A percentile compares a stretch with the other conserved stretches of the same genome.
These are phyloP conservation scores for Lytechinus pictus DNA, from an alignment of 35 echinoderm and acorn worm genomes.

Conservation along the genomic window DNA sequence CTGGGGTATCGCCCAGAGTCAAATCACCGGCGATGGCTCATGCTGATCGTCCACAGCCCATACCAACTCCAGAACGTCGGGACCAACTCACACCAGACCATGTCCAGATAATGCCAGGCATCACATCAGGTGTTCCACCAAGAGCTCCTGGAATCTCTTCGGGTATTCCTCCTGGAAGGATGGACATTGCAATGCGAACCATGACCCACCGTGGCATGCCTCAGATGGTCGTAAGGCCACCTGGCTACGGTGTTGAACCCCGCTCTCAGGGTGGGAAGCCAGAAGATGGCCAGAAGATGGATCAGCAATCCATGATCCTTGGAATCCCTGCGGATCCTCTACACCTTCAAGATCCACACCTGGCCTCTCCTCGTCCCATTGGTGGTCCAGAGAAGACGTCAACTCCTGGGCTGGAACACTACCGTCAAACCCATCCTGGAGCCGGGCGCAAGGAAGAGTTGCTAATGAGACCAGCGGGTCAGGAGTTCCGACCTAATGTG, in stretches of 20 bases:
- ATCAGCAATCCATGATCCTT: constrained; percentile 39
- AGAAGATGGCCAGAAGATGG: constrained; percentile 46
- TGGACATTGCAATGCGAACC: constrained; percentile 46
- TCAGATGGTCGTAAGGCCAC: constrained; percentile 66
- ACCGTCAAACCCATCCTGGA: constrained; percentile 41
- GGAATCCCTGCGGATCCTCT: constrained; percentile 53
- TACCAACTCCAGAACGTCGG: constrained; percentile 67
- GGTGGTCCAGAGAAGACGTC: constrained; percentile 55
- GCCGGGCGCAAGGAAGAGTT: constrained; percentile 43
- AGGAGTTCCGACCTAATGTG: constrained; percentile 50
- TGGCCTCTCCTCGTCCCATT: constrained; percentile 51
- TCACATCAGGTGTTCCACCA: constrained; percentile 65
- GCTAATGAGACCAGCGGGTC: constrained; percentile 46
- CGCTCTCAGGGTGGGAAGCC: constrained; percentile 50
- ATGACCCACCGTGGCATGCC: constrained; percentile 72
- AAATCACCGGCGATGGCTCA: constrained; percentile 87
- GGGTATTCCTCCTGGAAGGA: constrained; percentile 77
- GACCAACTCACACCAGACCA: constrained; percentile 61
- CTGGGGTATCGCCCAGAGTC: constrained; percentile 86
- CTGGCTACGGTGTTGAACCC: constrained; percentile 52
- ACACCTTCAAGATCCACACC: constrained; percentile 50
- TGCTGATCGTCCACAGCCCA: constrained; percentile 61
- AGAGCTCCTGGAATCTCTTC: constrained; percentile 82
- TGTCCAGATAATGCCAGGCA: constrained; percentile 66
- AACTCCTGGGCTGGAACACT: constrained; percentile 48